Evolutionary conservation across 2,113 vertebrate genomes (phyloP).

Genomic region (Indri indri): DNA sequence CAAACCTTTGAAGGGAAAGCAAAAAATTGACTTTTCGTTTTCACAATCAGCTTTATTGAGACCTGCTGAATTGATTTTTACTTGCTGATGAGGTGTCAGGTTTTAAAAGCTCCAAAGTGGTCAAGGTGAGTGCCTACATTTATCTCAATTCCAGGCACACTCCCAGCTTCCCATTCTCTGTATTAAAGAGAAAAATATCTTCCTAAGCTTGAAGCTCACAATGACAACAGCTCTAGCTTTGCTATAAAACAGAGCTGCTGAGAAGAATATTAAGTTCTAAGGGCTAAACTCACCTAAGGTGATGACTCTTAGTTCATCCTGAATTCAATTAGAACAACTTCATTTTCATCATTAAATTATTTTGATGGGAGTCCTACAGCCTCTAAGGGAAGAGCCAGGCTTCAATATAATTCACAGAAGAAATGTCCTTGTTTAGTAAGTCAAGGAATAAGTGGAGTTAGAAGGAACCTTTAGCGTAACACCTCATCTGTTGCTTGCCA

Average conservation of each 20-base stretch:
- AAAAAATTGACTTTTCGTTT: slow-evolving; percentile 14
- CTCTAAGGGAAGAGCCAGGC: slow-evolving; percentile 8
- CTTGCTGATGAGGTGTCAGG: slow-evolving; percentile 34
- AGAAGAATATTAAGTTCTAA: slow-evolving; percentile 50
- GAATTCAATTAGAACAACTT: slow-evolving; percentile 68
- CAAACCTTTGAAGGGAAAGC: slow-evolving; percentile 32
- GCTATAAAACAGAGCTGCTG: neutral
- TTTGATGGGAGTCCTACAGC: slow-evolving; percentile 46
- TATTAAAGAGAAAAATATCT: neutral
- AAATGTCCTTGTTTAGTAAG: slow-evolving; percentile 66
- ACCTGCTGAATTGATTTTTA: slow-evolving; percentile 25
- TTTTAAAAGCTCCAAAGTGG: slow-evolving; percentile 41
- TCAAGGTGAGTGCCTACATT: neutral
- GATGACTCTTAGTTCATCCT: slow-evolving; percentile 35
- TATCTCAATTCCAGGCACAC: slow-evolving; percentile 1
- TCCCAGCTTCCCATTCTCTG: neutral
- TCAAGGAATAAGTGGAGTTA: slow-evolving; percentile 15
- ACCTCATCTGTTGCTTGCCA: neutral
- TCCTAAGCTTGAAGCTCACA: neutral
- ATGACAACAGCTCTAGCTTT: neutral
- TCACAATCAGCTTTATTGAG: slow-evolving; percentile 26
- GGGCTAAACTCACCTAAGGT: slow-evolving; percentile 43
- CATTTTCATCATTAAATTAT: slow-evolving; percentile 68
- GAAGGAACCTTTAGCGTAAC: neutral
- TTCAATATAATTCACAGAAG: slow-evolving; percentile 52